Base-by-base conservation (phyloP, 2,113 vertebrate species). In the Microtus richardsoni region DNA sequence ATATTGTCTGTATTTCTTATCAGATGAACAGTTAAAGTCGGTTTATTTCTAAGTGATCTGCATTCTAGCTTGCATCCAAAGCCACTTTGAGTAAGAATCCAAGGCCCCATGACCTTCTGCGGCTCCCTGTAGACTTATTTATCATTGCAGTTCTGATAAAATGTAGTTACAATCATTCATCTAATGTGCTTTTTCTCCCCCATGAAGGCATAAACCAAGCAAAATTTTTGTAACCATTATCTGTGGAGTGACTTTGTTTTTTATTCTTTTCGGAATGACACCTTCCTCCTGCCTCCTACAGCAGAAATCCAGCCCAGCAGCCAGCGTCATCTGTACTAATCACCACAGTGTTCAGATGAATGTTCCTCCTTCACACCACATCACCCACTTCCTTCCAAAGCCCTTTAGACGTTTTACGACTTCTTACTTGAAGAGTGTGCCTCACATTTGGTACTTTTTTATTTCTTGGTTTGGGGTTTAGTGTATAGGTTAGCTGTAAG, bases 21-120 rank as follows among this genome's bases (percentile, higher is more conserved):
- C 3, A 47, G 79, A 9, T 70, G 28, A 91, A 30, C 22, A 95
- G 78, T 8, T 66, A 58, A 58, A 47, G 7, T 58, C 16, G 19
- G 66, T 77, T 95, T 93, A 54, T 5, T 52, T 93, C 11, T 28
- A 84, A 60, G 30, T 90, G 78, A 80, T 91, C 4, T 91, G 36
- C 62, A 66, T 60, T 68, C 26, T n/a, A 36, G 7, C 4, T 9
- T 39, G 49, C 44, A 80, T 8, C 41, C 33, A 44, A 5, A 47
- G 39, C 93, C 47, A 75, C 41, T 87, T 84, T 54, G 21, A 79
- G 22, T 93, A 91, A 80, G 41, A 60, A 36, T 19, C 19, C 4
- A 90, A 30, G 78, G 9, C 0, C 8, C 41, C 2, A 79, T 21
- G 54, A 36, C 9, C 3, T 58, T n/a, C 33, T 16, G 22, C 58